Conservation (phyloP, 2,888 invertebrate genomes). For the Tethea ocularis region DNA sequence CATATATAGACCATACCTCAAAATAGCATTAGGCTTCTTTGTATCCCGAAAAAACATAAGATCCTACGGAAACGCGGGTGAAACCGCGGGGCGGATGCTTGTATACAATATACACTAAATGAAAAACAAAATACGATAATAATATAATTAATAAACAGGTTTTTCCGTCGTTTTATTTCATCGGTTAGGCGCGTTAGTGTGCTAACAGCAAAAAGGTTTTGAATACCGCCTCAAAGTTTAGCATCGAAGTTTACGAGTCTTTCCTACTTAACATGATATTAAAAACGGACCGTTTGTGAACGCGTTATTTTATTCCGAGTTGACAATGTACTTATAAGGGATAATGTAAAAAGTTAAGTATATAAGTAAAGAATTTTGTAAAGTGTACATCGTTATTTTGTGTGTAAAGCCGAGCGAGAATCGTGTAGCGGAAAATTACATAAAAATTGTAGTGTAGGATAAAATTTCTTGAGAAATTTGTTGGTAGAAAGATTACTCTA, state of each 20-base stretch:
- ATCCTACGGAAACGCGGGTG: too few relatives aligned
- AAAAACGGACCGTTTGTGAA: conserved; percentile 21
- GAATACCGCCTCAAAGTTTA: not conserved
- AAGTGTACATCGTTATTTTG: not conserved
- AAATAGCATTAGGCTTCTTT: too few relatives aligned
- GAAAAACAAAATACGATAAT: not conserved
- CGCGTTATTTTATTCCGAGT: conserved; percentile 13
- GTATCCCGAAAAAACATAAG: too few relatives aligned
- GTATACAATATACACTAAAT: too few relatives aligned
- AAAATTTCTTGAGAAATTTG: not conserved
- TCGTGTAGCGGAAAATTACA: not conserved
- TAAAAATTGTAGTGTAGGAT: not conserved
- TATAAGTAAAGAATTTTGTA: not conserved
- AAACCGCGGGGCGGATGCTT: too few relatives aligned
- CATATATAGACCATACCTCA: too few relatives aligned
- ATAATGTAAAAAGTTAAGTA: not conserved
- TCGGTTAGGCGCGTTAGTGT: not conserved
- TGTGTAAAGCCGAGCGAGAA: not conserved
- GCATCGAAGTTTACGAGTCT: not conserved
- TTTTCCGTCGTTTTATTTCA: not conserved
- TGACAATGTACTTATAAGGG: not conserved
- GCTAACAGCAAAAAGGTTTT: not conserved
- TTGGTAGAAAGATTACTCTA: too few relatives aligned
- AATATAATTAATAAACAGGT: not conserved
- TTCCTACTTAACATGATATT: conserved; percentile 27